Percentiles rank a stretch among this genome's conserved stretches.
Evolutionary conservation across 1,140 invertebrate species (phyloP).

Genomic region (Zaprionus africanus): DNA sequence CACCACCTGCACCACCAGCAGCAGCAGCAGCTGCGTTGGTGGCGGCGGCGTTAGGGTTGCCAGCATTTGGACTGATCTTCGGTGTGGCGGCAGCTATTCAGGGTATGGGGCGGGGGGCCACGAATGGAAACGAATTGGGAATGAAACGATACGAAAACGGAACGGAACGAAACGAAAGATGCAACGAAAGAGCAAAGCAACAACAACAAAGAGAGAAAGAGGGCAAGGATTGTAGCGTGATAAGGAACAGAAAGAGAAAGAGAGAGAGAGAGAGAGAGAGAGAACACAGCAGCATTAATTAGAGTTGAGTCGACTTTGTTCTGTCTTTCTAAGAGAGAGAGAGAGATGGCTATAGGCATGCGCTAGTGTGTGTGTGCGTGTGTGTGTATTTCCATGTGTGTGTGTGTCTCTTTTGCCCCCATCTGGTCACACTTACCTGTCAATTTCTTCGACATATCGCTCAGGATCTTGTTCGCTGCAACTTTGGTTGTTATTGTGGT

Average conservation of each 20-base stretch:
- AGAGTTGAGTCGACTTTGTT: constrained; percentile 17
- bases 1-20: background rate
- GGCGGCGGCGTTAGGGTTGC: constrained; percentile 21
- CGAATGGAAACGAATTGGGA: constrained; percentile 7
- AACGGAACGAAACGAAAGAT: constrained; percentile 14
- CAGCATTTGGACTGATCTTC: constrained; percentile 32
- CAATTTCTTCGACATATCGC: constrained; percentile 77
- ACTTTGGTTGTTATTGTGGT: constrained; percentile 58
- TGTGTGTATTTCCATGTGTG: background rate
- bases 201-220: constrained; percentile 38
- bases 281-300: constrained; percentile 43
- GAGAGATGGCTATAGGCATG: constrained; percentile 10
- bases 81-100: constrained; percentile 13
- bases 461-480: constrained; percentile 54
- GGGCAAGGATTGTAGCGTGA: background rate
- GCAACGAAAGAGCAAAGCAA: constrained; percentile 1
- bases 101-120: background rate
- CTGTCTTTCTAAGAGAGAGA: constrained; percentile 6
- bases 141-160: constrained; percentile 16
- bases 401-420: background rate
- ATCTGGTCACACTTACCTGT: constrained; percentile 57
- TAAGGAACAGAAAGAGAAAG: constrained; percentile 34
- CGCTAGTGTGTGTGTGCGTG: background rate
- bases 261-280: constrained; percentile 24
- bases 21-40: background rate